Base-by-base conservation (phyloP, 2,113 vertebrate species). In the Patagioenas fasciata region DNA sequence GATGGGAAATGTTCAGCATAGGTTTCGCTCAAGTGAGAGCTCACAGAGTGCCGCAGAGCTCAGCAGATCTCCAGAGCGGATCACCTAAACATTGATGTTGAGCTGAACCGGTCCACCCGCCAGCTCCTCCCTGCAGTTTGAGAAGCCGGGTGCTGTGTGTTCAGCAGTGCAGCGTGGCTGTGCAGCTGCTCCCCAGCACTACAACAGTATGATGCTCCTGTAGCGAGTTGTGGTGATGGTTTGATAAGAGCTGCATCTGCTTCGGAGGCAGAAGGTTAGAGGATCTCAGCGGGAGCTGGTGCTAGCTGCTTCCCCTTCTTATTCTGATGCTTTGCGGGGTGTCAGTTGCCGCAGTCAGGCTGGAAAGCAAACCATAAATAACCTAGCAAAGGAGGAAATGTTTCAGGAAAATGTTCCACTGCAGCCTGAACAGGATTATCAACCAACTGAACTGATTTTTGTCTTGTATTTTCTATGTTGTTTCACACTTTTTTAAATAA, bases 301-400 rank as follows among this genome's bases (percentile, higher is more conserved):
- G 72, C 62, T n/a, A 26, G 67, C 72, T 65, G 58, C 80, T 65
- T 74, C 62, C 75, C 54, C 47, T 19, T 57, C 56, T 61, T 34
- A 4, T 42, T 78, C 96, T 32, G 31, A 3, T 50, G 47, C 47
- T 47, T 74, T 16, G 56, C 40, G 34, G 62, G 25, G 58, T 66
- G 62, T 36, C 75, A 44, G 50, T 53, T 95, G 85, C 83, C 86
- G 88, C 75, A 54, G 36, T 62, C 53, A 51, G 80, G 34, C 69
- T 88, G 62, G 83, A 79, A 67, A 93, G 72, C 64, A 90, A 85
- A 58, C 86, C 79, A 75, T 67, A 87, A 95, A 94, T 89, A 93
- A 82, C 66, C 2, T 0, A 40, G 61, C 36, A 82, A 64, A 60
- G 42, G 61, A 74, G 65, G 81, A 91, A 77, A 21, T 0, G 0